Base-by-base conservation (phyloP, 1,140 invertebrate genomes). In the Adoxophyes honmai region DNA sequence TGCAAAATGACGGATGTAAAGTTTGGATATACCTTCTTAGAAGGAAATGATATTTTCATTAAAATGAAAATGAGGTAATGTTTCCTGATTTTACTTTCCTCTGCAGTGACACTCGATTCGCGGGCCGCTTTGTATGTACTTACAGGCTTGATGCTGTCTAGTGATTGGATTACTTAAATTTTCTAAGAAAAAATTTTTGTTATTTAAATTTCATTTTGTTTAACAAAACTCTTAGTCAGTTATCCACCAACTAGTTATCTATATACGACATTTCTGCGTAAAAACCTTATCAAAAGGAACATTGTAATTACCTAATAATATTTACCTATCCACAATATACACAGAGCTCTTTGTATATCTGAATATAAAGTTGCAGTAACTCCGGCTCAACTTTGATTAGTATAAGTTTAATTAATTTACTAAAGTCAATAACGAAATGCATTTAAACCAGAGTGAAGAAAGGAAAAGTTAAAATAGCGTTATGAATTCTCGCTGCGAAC, bases 1-100 rank as follows among this genome's bases (percentile, higher is more conserved):
- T 88, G 83, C 83, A 88, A 88, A 86, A 86, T 88, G 83, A 88
- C 85, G 83, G 81, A 88, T 88, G 85, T 88, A 88, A 86, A 88
- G 77, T 88, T 88, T 84, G 85, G 83, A 85, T 88, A 86, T 84
- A 86, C 79, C 85, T 85, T 79, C 85, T 88, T 86, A 71, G 70
- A 81, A 88, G 86, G 78, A 88, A 88, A 86, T 86, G 71, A 86
- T 86, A 88, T 88, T 88, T 86, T 85, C 83, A 88, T 88, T 85
- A 86, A 86, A 88, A 88, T 86, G 76, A 85, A 84, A 85, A 86
- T 88, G 78, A 85, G 81, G 66, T 78, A 79, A 83, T 81, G 73
- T 77, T 78, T 73, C 72, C 68, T 74, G 68, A 74, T 78, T 82
- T 28, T 80, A 76, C 81, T 74, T 77, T 66, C 57, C 66, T 62